Percentiles rank a stretch among this genome's conserved stretches.
phyloP scores from a whole-genome alignment of 2,888 invertebrate species.

The Hydriomena furcata region DNA sequence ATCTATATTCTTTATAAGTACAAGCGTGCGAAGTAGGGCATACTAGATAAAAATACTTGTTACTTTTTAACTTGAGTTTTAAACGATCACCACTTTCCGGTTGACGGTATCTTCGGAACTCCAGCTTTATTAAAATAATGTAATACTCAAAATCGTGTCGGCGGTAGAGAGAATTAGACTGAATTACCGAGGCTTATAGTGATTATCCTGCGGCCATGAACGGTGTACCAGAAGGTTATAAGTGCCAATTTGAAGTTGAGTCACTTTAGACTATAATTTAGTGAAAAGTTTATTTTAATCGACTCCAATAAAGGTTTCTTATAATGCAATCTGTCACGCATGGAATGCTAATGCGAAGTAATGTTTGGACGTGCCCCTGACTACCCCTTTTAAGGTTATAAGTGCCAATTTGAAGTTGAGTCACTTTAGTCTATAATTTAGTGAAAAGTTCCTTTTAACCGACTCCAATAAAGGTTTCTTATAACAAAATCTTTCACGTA shows the following conservation, averaged over 20 bases:
- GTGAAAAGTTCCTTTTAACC: background rate
- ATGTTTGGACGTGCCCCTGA: too few relatives aligned
- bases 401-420: too few relatives aligned
- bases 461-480: too few relatives aligned
- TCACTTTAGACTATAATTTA: background rate
- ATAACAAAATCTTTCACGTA: too few relatives aligned
- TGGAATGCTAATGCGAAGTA: too few relatives aligned
- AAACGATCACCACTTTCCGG: background rate
- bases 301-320: too few relatives aligned
- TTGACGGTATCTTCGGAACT: background rate
- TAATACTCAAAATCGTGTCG: constrained; percentile 48
- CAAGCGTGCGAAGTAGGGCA: too few relatives aligned
- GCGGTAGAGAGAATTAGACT: constrained; percentile 28
- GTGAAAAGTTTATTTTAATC: constrained; percentile 1
- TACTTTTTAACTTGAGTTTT: too few relatives aligned
- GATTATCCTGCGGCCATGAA: constrained; percentile 18
- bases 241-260: constrained; percentile 10
- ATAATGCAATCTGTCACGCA: too few relatives aligned
- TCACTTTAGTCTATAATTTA: background rate
- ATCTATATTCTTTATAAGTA: too few relatives aligned
- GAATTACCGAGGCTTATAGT: constrained; percentile 39
- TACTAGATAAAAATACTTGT: too few relatives aligned
- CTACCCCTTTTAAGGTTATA: too few relatives aligned
- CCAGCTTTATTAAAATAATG: constrained; percentile 36
- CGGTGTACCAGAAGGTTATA: constrained; percentile 5